Conservation (phyloP, 2,113 vertebrate genomes). For the Panthera tigris region DNA sequence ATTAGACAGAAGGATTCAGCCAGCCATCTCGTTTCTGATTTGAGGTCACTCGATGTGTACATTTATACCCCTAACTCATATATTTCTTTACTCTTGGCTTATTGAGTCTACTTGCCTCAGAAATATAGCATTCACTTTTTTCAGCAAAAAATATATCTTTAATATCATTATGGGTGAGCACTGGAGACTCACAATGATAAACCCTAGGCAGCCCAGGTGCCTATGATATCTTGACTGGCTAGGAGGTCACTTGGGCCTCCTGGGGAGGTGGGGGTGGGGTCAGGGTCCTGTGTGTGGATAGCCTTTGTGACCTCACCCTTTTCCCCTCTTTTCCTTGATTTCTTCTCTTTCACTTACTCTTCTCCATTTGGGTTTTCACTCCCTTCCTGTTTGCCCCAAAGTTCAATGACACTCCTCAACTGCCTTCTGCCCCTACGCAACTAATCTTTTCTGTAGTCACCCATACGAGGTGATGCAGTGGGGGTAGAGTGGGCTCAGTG, state of each 20-base stretch:
- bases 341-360: not conserved
- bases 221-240: not conserved
- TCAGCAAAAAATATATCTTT: conserved; percentile 11
- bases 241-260: not conserved
- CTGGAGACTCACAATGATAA: not conserved
- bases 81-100: conserved; percentile 69
- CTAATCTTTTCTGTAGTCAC: not conserved
- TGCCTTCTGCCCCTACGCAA: not conserved
- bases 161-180: not conserved
- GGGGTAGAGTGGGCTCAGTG: not conserved
- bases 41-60: conserved; percentile 61
- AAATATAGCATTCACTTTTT: conserved; percentile 49
- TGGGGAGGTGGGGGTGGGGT: not conserved
- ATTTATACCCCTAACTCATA: conserved; percentile 53
- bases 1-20: conserved; percentile 63
- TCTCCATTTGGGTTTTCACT: not conserved
- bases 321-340: not conserved
- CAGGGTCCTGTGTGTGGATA: not conserved
- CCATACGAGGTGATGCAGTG: not conserved
- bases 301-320: not conserved
- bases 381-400: not conserved
- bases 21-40: conserved; percentile 61
- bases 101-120: conserved; percentile 54
- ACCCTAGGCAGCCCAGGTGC: not conserved
- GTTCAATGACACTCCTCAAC: not conserved